Conservation (phyloP, 2,888 invertebrate genomes). For the Metopia argyrocephala region DNA sequence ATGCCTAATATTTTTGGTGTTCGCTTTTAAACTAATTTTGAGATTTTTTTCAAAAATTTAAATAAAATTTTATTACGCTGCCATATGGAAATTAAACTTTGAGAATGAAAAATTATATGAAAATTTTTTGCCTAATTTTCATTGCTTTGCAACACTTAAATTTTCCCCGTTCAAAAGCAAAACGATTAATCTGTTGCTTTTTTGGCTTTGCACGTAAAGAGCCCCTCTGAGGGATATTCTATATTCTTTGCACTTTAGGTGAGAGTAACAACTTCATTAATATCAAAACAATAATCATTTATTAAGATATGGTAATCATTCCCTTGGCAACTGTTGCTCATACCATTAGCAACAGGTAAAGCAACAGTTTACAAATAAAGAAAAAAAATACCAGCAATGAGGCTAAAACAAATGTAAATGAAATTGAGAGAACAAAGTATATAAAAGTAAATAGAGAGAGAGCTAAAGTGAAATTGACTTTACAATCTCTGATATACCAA, state of each 20-base stretch:
- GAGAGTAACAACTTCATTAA: conserved; percentile 17
- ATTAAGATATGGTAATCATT: conserved; percentile 3
- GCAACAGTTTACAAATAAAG: conserved; percentile 48
- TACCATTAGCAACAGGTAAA: conserved; percentile 74
- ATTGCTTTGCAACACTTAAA: conserved; percentile 32
- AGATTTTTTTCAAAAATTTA: too few species aligned
- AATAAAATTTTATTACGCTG: too few species aligned
- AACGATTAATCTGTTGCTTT: conserved; percentile 12
- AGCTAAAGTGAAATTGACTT: conserved; percentile 26
- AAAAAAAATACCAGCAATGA: not conserved
- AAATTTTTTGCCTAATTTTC: not conserved
- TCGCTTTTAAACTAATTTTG: too few species aligned
- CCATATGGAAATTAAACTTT: not conserved
- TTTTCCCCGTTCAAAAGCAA: not conserved
- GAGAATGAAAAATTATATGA: not conserved
- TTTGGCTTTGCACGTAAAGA: not conserved
- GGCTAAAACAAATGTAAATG: conserved; percentile 3
- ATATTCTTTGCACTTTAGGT: not conserved
- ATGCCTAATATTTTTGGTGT: too few species aligned
- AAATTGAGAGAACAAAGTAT: not conserved
- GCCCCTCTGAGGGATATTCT: not conserved
- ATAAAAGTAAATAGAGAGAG: not conserved
- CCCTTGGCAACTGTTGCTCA: conserved; percentile 73
- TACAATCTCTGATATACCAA: conserved; percentile 30
- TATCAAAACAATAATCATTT: not conserved